These are phyloP conservation scores for Invenusta paracnida DNA, from an alignment of 2,888 invertebrate species.

Conservation along the genomic window DNA sequence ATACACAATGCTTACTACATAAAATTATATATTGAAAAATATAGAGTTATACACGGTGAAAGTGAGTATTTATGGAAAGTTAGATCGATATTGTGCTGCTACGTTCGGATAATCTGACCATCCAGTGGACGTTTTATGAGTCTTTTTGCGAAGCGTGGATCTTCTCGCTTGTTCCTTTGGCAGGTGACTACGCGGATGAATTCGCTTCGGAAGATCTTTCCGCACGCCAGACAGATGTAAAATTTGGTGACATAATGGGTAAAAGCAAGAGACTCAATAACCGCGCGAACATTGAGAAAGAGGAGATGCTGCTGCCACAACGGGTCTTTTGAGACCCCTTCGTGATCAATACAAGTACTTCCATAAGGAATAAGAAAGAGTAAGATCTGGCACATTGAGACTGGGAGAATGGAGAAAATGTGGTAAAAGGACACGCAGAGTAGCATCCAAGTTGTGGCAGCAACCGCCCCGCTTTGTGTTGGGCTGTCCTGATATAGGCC, in stretches of 20 bases:
- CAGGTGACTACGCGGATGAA: no score
- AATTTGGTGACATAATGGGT: slow-evolving; percentile 45
- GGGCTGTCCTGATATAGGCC: slow-evolving; percentile 45
- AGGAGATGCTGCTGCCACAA: slow-evolving; percentile 51
- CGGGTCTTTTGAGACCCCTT: slow-evolving; percentile 49
- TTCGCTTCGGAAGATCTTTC: slow-evolving; percentile 57
- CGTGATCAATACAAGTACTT: slow-evolving; percentile 47
- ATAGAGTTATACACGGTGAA: no score
- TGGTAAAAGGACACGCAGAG: slow-evolving; percentile 59
- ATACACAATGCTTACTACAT: no score
- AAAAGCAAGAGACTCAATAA: slow-evolving; percentile 49
- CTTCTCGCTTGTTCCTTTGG: no score
- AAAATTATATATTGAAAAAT: no score
- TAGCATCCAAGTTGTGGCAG: slow-evolving; percentile 57
- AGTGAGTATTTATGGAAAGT: no score
- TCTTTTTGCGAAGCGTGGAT: no score
- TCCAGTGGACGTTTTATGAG: no score
- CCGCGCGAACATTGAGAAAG: not conserved
- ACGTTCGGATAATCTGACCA: no score
- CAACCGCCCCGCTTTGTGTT: not conserved
- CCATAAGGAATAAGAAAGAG: slow-evolving; percentile 48
- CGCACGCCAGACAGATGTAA: slow-evolving; percentile 58
- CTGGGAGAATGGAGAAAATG: slow-evolving; percentile 57
- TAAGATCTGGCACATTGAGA: slow-evolving; percentile 53
- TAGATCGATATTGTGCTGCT: no score